Conservation (phyloP, 2,797 vertebrate genomes). For the Centropyge bicolor region DNA sequence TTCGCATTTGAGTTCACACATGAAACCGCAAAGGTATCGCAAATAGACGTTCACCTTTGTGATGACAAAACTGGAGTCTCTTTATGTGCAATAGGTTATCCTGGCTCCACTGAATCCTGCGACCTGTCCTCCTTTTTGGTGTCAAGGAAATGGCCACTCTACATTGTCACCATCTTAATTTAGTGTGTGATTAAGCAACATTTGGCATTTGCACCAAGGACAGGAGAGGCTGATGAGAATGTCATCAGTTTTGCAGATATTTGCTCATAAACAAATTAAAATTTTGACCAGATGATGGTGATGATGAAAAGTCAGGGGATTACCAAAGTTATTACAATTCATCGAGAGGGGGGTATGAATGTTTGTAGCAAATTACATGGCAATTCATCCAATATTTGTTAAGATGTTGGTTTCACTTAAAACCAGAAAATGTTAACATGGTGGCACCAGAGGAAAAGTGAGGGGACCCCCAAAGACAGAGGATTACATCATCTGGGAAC, state of each 20-base stretch:
- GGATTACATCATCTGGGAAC: not conserved
- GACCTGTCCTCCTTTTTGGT: no score
- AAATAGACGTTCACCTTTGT: not conserved
- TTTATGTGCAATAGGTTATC: no score
- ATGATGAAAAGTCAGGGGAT: not conserved
- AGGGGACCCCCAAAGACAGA: not conserved
- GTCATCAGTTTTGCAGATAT: not conserved
- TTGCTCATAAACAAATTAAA: not conserved
- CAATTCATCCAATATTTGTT: not conserved
- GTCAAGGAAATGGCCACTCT: no score
- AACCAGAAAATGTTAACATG: not conserved
- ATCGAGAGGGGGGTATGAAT: not conserved
- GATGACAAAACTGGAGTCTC: no score
- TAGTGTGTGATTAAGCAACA: not conserved
- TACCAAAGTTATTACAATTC: no score
- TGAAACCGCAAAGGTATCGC: no score
- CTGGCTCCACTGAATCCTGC: no score
- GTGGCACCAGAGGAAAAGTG: not conserved
- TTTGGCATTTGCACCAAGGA: not conserved
- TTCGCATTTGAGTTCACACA: constrained; percentile 4
- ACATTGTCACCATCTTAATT: not conserved
- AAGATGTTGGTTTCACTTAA: not conserved
- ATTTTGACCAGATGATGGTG: not conserved
- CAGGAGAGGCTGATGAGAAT: no score
- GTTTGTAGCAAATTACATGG: not conserved